Conservation (phyloP, 1,140 invertebrate genomes). For the Diprion similis region DNA sequence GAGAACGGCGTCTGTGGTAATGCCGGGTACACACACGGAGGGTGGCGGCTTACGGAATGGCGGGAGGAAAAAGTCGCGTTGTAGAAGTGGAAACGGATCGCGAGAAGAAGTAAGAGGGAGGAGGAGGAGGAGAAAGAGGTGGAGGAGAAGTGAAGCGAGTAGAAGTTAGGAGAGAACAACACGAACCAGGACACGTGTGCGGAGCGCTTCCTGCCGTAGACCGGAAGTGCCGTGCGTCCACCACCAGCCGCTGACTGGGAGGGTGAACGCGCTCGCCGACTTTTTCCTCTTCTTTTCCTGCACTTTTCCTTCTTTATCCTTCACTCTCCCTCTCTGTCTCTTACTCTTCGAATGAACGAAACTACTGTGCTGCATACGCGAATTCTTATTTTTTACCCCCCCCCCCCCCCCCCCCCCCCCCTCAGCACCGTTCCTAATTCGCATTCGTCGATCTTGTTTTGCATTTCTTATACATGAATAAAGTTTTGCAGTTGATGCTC, state of each 20-base stretch:
- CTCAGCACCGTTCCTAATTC: too few relatives aligned
- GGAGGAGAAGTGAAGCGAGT: not conserved
- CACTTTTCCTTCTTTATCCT: too few relatives aligned
- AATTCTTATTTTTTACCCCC: not conserved
- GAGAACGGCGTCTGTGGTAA: not conserved
- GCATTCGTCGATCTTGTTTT: too few relatives aligned
- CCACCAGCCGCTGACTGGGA: not conserved
- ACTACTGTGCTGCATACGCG: not conserved
- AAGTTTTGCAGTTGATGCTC: too few relatives aligned
- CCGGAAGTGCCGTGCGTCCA: not conserved
- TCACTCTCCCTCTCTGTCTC: not conserved
- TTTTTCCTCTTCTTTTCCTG: too few relatives aligned
- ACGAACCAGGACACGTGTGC: constrained; percentile 6
- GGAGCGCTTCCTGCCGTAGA: constrained; percentile 1
- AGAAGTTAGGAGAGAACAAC: not conserved
- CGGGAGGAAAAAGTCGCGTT: not conserved
- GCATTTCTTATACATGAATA: too few relatives aligned
- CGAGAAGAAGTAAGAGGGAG: not conserved
- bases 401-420: not conserved
- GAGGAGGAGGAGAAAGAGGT: too few relatives aligned
- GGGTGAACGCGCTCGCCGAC: not conserved
- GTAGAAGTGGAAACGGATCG: not conserved
- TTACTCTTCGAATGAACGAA: not conserved
- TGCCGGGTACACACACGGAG: not conserved
- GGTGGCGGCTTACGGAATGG: not conserved